A percentile compares a stretch with the other conserved stretches of the same genome.
phyloP scores from a whole-genome alignment of 2,113 vertebrate genomes.

The Balaeniceps rex region DNA sequence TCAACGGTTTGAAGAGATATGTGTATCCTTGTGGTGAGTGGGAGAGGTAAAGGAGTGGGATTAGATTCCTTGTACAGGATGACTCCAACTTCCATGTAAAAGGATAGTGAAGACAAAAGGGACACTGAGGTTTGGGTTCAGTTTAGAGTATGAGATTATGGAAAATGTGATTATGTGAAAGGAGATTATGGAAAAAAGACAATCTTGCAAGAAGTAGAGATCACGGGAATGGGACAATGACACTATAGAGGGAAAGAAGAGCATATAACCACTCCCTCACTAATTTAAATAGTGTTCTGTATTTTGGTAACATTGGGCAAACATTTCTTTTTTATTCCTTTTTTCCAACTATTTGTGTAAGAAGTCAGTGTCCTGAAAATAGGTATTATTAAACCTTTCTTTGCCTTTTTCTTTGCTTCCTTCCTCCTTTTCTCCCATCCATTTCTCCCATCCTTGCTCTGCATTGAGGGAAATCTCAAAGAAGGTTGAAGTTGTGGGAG shows the following conservation, averaged over 20 bases:
- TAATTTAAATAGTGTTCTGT: neutral
- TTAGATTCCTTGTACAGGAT: neutral
- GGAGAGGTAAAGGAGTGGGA: neutral
- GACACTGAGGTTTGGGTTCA: neutral
- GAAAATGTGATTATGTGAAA: neutral
- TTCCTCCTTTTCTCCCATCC: neutral
- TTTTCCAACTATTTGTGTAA: neutral
- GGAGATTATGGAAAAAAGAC: neutral
- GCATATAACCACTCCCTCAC: neutral
- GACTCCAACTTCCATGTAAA: neutral
- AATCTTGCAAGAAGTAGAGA: neutral
- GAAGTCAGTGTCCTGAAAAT: neutral
- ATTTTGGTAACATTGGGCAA: neutral
- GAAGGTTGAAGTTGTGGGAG: neutral
- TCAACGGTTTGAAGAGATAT: neutral
- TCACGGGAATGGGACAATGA: neutral
- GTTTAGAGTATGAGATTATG: neutral
- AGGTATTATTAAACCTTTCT: neutral
- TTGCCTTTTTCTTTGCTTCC: rapidly evolving
- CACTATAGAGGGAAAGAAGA: neutral
- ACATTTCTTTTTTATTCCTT: neutral
- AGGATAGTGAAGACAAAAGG: neutral
- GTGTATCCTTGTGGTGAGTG: neutral
- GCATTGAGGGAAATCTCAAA: neutral
- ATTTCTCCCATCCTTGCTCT: neutral